A percentile compares a stretch with the other conserved stretches of the same genome.
Evolutionary conservation across 2,888 invertebrate species (phyloP).

Genomic region (Tipula helvola): DNA sequence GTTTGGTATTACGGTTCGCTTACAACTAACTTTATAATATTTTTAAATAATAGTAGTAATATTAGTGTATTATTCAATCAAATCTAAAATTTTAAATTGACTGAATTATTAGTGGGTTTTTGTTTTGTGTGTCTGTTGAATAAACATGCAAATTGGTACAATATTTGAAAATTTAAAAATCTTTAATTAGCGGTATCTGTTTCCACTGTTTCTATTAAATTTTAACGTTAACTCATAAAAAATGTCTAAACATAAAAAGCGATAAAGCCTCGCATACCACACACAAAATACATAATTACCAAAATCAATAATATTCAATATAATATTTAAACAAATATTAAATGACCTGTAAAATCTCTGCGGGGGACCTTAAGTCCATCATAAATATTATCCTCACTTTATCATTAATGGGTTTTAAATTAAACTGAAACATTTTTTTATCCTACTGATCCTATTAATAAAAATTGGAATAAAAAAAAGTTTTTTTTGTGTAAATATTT

Average conservation of each 20-base stretch:
- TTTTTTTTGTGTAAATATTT: background rate
- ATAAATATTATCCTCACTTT: background rate
- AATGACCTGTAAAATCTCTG: background rate
- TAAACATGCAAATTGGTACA: no score
- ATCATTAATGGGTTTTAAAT: background rate
- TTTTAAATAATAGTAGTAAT: no score
- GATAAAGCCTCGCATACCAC: background rate
- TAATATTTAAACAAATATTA: background rate
- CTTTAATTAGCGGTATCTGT: no score
- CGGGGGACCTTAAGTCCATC: background rate
- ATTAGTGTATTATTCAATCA: no score
- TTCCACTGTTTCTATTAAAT: no score
- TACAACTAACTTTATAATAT: no score
- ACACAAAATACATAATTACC: background rate
- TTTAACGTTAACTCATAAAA: no score
- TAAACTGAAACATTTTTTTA: background rate
- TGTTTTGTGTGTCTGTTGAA: no score
- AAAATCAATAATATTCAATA: background rate
- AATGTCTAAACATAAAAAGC: background rate
- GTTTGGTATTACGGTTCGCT: no score
- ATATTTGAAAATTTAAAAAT: no score
- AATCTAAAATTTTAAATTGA: no score
- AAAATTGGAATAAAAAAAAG: background rate
- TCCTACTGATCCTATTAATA: background rate
- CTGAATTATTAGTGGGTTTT: no score